phyloP scores from a whole-genome alignment of 2,888 invertebrate species.

The Heterodera filipjevi region DNA sequence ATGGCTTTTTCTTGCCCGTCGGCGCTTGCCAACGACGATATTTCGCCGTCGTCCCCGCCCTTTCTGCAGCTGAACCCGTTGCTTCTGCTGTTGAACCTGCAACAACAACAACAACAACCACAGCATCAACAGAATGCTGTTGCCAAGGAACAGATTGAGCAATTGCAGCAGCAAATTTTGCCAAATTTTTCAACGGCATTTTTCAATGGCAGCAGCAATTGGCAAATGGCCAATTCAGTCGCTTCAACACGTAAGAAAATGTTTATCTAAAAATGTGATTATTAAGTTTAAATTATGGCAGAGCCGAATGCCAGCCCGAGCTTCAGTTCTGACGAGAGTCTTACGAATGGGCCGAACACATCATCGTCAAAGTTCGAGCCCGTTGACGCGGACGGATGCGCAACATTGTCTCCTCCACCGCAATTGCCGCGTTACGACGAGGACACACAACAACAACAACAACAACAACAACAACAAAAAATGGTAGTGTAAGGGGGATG shows the following conservation, averaged over 20 bases:
- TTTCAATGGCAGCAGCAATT: not conserved
- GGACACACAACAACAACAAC: not conserved
- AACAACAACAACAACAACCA: not conserved
- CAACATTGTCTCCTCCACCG: not conserved
- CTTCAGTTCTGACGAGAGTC: not conserved
- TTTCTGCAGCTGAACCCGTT: conserved; percentile 5
- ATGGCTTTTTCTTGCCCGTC: not conserved
- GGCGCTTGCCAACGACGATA: not conserved
- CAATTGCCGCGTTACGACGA: not conserved
- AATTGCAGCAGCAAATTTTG: not conserved
- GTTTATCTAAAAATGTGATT: not conserved
- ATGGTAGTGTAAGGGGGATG: not conserved
- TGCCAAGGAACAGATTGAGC: not conserved
- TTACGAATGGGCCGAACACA: not conserved
- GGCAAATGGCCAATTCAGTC: not conserved
- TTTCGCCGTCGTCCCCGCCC: not conserved
- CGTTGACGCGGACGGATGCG: not conserved
- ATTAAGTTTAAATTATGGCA: not conserved
- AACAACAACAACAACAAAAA: not conserved
- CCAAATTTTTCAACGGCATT: not conserved
- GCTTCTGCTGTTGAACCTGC: not conserved
- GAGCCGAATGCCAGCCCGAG: not conserved
- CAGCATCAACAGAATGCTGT: not conserved
- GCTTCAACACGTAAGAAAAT: not conserved
- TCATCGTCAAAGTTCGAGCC: not conserved